phyloP scores from a whole-genome alignment of 2,113 vertebrate species.

The Loxodonta africana region DNA sequence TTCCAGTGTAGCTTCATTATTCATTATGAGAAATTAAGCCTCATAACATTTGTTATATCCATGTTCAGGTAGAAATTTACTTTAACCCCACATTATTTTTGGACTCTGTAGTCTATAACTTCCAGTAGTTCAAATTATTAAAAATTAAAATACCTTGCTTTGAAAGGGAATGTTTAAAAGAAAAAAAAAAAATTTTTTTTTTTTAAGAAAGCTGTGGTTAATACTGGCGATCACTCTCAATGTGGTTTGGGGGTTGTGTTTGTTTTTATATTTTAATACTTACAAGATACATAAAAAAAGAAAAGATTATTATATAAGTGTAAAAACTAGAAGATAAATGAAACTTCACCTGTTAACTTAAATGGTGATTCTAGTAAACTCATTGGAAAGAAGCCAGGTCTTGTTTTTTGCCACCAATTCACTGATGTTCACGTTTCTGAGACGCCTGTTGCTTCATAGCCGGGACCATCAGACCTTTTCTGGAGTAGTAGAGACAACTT shows the following conservation, averaged over 20 bases:
- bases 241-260: neutral
- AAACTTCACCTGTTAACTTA: neutral
- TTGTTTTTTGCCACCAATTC: neutral
- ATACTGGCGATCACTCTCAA: neutral
- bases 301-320: neutral
- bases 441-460: neutral
- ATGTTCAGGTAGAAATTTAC: slow-evolving; percentile 11
- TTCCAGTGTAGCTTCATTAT: neutral
- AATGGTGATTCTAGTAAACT: slow-evolving; percentile 1
- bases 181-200: neutral
- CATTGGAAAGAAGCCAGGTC: neutral
- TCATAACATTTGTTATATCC: neutral
- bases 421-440: neutral
- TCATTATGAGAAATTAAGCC: slow-evolving; percentile 38
- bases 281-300: neutral
- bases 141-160: slow-evolving; percentile 42
- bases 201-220: neutral
- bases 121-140: slow-evolving; percentile 30
- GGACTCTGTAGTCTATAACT: slow-evolving; percentile 12
- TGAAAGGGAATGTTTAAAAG: neutral
- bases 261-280: neutral
- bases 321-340: slow-evolving; percentile 21
- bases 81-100: slow-evolving; percentile 25
- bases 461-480: neutral
- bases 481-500: neutral